Conservation (phyloP, 2,797 vertebrate genomes). For the Melanotaenia trifasciata region DNA sequence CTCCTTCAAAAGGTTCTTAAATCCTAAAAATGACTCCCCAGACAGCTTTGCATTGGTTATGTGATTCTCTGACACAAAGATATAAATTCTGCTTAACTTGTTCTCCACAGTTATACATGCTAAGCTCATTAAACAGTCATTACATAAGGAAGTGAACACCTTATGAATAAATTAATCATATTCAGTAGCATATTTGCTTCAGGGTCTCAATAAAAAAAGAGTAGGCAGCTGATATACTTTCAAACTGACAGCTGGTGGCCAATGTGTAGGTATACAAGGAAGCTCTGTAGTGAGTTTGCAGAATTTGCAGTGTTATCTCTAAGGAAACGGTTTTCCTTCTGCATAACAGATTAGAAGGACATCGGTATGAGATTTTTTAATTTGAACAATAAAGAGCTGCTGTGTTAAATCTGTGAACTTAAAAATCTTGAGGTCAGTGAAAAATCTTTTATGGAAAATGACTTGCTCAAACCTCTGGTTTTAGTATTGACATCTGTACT, state of each 20-base stretch:
- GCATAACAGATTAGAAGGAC: slow-evolving; percentile 74
- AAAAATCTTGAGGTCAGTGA: slow-evolving; percentile 19
- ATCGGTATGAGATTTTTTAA: slow-evolving; percentile 51
- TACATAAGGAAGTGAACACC: slow-evolving; percentile 26
- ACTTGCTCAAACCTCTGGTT: slow-evolving; percentile 19
- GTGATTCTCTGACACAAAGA: slow-evolving; percentile 26
- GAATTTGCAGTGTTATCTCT: slow-evolving; percentile 69
- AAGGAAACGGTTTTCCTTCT: slow-evolving; percentile 55
- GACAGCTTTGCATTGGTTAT: not conserved
- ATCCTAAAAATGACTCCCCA: slow-evolving; percentile 4
- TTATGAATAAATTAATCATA: slow-evolving; percentile 36
- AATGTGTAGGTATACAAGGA: slow-evolving; percentile 48
- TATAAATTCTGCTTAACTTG: slow-evolving; percentile 41
- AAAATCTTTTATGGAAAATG: slow-evolving; percentile 11
- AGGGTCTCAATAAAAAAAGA: slow-evolving; percentile 24
- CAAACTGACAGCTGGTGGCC: slow-evolving; percentile 51
- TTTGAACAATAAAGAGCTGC: slow-evolving; percentile 49
- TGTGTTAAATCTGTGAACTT: slow-evolving; percentile 22
- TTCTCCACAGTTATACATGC: slow-evolving; percentile 34
- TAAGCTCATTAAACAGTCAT: slow-evolving; percentile 36
- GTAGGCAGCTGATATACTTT: slow-evolving; percentile 13
- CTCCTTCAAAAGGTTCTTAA: too few species aligned
- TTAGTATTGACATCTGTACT: slow-evolving; percentile 11
- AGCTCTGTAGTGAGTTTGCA: slow-evolving; percentile 68
- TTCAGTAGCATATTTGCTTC: slow-evolving; percentile 2